Evolutionary conservation across 2,797 vertebrate species (phyloP), one percentile per base, ranked within the genome.

Genomic region (Lagocephalus sceleratus): DNA sequence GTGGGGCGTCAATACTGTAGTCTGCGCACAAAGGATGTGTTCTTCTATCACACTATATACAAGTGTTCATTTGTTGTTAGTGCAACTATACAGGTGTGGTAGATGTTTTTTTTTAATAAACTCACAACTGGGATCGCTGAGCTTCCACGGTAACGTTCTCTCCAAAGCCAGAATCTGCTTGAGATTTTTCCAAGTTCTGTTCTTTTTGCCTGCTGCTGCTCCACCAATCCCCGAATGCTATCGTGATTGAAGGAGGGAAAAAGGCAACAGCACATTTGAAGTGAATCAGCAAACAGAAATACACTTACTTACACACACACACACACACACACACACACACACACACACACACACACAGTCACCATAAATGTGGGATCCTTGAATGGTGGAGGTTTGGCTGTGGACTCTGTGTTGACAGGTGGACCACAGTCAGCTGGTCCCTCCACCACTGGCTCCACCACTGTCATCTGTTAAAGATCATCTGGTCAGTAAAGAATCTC

Each of bases 151-250:
- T 79, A 98, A 90, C 29, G 93, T 91, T 82, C 93, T 93, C 91
- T 99, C 97, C 43, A 93, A 90, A 73, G 93, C 91, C 58, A 98
- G 91, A 83, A 99, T 97, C 86, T 99, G 97, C 87, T 99, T 99
- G 60, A 99, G 93, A 84, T 99, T 99, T 88, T 98, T 99, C 97
- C 97, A 99, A 64, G 95, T 96, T 81, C 97, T 90, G 70, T 97
- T 98, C 90, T 99, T 99, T 86, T 98, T 99, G 75, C 97, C 96
- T 64, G 95, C 96, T 60, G 94, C 94, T 57, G 94, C 96, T 41
- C 97, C 97, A 52, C 97, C 96, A 38, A 98, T 96, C 67, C 95
- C 94, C 0, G 97, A 99, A 78, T 99, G 97, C 97, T 99, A 19
- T 19, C 40, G 6, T 17, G 16, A 47, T 39, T 11, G 29, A 54